These are phyloP conservation scores for Tenebrosternarchus preto DNA, from an alignment of 2,113 vertebrate species.

Conservation along the genomic window DNA sequence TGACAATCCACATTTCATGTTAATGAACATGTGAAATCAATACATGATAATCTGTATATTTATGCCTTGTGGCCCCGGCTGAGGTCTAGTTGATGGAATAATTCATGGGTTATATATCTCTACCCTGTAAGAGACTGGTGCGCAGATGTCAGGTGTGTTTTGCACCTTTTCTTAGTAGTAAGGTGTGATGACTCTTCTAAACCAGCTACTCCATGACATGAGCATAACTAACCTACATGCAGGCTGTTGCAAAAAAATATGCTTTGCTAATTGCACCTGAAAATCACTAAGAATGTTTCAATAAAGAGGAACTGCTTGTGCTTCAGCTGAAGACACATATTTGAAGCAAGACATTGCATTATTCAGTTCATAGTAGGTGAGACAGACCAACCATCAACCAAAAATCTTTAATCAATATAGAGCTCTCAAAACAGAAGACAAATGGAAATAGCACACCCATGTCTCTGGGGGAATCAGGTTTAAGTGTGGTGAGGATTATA, in stretches of 20 bases:
- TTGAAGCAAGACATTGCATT: too few relatives aligned
- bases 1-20: background rate
- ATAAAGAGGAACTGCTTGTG: background rate
- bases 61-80: background rate
- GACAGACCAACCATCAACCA: too few relatives aligned
- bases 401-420: too few relatives aligned
- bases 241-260: background rate
- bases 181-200: background rate
- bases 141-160: conserved; percentile 27
- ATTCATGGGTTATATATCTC: background rate
- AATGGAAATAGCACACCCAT: too few relatives aligned
- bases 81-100: conserved; percentile 5
- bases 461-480: too few relatives aligned
- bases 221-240: background rate
- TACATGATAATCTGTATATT: background rate
- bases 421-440: too few relatives aligned
- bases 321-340: too few relatives aligned
- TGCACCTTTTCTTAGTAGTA: background rate
- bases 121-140: background rate
- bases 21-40: conserved; percentile 4
- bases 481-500: too few relatives aligned
- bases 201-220: background rate
- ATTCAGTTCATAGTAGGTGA: too few relatives aligned
- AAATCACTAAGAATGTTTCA: background rate
- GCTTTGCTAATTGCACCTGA: background rate